These are phyloP conservation scores for Prosapia bicincta DNA, from an alignment of 2,888 invertebrate genomes.

Conservation along the genomic window DNA sequence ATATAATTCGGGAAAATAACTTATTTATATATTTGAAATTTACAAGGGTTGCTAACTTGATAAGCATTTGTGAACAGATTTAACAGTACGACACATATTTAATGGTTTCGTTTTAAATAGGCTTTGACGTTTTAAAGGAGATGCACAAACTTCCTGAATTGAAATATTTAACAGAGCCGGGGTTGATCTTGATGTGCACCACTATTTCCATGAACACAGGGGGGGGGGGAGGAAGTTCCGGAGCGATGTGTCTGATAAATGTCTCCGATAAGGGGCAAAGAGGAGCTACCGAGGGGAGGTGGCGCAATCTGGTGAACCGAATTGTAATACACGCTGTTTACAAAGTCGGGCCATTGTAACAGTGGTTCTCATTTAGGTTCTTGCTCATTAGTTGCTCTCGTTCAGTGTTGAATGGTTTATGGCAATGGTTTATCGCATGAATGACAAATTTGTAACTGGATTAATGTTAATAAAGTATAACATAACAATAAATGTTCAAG, in stretches of 20 bases:
- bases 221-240: not conserved
- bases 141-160: not conserved
- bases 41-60: too few relatives aligned
- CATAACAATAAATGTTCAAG: too few relatives aligned
- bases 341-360: too few relatives aligned
- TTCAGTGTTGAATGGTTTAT: too few relatives aligned
- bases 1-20: too few relatives aligned
- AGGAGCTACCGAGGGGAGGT: not conserved
- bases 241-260: not conserved
- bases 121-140: not conserved
- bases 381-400: too few relatives aligned
- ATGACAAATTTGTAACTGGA: too few relatives aligned
- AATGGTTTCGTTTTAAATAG: not conserved
- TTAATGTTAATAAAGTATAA: too few relatives aligned
- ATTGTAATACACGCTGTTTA: not conserved
- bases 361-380: too few relatives aligned
- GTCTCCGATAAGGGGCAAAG: not conserved
- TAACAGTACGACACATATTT: not conserved
- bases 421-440: too few relatives aligned
- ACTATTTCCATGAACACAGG: not conserved
- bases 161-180: not conserved
- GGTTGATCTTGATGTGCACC: not conserved
- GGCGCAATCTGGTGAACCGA: not conserved
- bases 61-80: too few relatives aligned
- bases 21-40: too few relatives aligned